A percentile compares a stretch with the other conserved stretches of the same genome.
Conservation (phyloP, 2,113 vertebrate genomes). For the Melanotaenia duboulayi region DNA sequence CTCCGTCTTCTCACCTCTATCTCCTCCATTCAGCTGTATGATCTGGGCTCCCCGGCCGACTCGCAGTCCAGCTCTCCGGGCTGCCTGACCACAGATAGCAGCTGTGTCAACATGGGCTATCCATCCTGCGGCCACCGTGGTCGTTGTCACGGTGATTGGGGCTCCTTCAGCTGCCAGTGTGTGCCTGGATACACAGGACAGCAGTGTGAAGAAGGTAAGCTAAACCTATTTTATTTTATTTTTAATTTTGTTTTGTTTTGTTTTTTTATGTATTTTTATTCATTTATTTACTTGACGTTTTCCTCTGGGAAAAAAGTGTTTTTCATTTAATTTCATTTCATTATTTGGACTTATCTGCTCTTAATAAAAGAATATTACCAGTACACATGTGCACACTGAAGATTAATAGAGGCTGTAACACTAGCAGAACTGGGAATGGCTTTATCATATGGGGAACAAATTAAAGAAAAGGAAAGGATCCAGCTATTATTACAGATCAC, state of each 20-base stretch:
- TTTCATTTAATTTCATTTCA: no score
- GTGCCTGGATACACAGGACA: slow-evolving; percentile 85
- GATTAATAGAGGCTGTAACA: no score
- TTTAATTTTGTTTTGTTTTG: no score
- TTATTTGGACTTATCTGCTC: no score
- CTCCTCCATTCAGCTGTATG: slow-evolving; percentile 80
- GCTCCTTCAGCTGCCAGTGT: slow-evolving; percentile 88
- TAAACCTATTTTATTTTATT: neutral
- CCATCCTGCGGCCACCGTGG: slow-evolving; percentile 86
- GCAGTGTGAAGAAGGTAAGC: slow-evolving; percentile 88
- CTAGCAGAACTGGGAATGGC: no score
- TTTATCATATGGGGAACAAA: no score
- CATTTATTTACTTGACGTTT: no score
- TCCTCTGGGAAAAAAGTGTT: no score
- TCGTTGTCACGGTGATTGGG: slow-evolving; percentile 87
- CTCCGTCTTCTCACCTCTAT: slow-evolving; percentile 38
- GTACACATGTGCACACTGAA: neutral
- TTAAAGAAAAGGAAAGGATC: no score
- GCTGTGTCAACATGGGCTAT: slow-evolving; percentile 87
- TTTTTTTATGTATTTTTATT: no score
- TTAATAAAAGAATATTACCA: neutral
- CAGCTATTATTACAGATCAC: no score
- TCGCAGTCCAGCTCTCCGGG: slow-evolving; percentile 87
- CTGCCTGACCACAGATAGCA: slow-evolving; percentile 84
- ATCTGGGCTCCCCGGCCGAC: slow-evolving; percentile 87